A percentile compares a stretch with the other conserved stretches of the same genome.
These are phyloP conservation scores for Melanargia galathea DNA, from an alignment of 2,888 invertebrate species.

Conservation along the genomic window DNA sequence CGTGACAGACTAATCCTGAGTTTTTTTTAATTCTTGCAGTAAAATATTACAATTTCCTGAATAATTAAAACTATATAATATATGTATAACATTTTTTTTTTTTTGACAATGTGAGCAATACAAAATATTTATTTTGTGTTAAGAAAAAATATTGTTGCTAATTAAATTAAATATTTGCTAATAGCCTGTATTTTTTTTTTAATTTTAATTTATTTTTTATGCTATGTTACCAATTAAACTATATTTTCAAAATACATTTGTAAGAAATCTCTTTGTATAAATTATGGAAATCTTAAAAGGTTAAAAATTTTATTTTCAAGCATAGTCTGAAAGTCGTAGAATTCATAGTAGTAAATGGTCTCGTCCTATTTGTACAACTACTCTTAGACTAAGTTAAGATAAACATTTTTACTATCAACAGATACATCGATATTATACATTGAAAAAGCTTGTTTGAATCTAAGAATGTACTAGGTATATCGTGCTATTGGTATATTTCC, in stretches of 20 bases:
- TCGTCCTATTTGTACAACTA: too few relatives aligned
- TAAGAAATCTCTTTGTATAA: not conserved
- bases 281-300: too few relatives aligned
- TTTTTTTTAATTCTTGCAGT: not conserved
- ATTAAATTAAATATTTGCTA: too few relatives aligned
- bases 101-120: slow-evolving; percentile 47
- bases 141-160: too few relatives aligned
- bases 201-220: slow-evolving; percentile 33
- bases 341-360: too few relatives aligned
- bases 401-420: too few relatives aligned
- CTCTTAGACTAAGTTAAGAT: too few relatives aligned
- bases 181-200: slow-evolving; percentile 18
- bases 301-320: not conserved
- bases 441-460: too few relatives aligned
- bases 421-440: too few relatives aligned
- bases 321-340: too few relatives aligned
- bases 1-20: not conserved
- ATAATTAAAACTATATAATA: slow-evolving; percentile 45
- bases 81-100: slow-evolving; percentile 44
- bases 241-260: not conserved
- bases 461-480: too few relatives aligned
- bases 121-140: slow-evolving; percentile 50
- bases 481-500: too few relatives aligned
- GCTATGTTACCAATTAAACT: slow-evolving; percentile 23
- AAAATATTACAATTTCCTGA: not conserved